Base-by-base conservation (phyloP, 2,113 vertebrate genomes). In the Hyla sarda region DNA sequence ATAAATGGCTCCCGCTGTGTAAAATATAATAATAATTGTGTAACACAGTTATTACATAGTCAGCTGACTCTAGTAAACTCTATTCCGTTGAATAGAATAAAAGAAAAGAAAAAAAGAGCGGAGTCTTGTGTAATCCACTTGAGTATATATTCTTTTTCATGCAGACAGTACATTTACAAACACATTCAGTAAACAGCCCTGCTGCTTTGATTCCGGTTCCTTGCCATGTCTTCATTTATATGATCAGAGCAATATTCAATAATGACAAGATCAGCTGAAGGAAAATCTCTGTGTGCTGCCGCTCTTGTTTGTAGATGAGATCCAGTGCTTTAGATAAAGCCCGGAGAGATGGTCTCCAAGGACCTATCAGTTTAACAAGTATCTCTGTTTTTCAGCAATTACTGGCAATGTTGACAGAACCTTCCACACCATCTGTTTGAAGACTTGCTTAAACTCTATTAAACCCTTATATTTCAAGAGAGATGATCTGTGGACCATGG, bases 391-490 rank as follows among this genome's bases (percentile, higher is more conserved):
- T 96, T 95, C 94, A 88, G 92, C 96, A 96, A 99, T 98, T 96
- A 93, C 95, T 93, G 91, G 93, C 95, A 92, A 92, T 92, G 92
- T 92, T 98, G 96, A 98, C 97, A 95, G 96, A 96, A 95, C 95
- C 96, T 97, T 96, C 95, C 94, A 92, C 93, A 93, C 97, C 98
- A 98, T 98, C 97, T 99, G 98, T 96, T 99, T 91, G 88, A 94
- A 94, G 94, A 93, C 94, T 91, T 93, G 91, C 88, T 88, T 94
- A 94, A 93, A 93, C 93, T 94, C 94, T 93, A 94, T 96, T 91
- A 96, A 96, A 96, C 97, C 96, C 94, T 95, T 92, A 84, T 97
- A 95, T 97, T 98, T 98, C 96, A 95, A 88, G 93, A 95, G 93
- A 45, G 91, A 93, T 97, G 96, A 97, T 97, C 95, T 94, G 93